These are phyloP conservation scores for Malachius bipustulatus DNA, from an alignment of 2,888 invertebrate genomes.

Conservation along the genomic window DNA sequence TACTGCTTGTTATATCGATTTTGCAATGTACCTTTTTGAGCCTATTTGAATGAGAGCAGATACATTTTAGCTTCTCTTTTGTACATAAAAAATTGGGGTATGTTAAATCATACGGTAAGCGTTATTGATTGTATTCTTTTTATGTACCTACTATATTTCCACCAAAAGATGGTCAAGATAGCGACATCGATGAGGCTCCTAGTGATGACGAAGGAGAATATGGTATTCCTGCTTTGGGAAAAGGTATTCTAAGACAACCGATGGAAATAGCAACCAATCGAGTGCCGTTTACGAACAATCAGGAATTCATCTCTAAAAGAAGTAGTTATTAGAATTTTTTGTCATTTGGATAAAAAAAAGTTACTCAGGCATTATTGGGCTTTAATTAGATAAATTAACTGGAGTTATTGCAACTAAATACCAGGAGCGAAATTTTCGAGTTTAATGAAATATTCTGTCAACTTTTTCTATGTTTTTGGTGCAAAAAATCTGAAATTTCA, in stretches of 20 bases:
- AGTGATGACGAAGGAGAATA: conserved; percentile 3
- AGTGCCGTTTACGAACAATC: neutral
- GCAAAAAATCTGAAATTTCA: no score
- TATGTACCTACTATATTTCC: neutral
- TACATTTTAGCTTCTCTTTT: neutral
- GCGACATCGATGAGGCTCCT: conserved; percentile 2
- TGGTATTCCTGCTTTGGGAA: conserved; percentile 1
- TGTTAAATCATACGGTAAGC: conserved; percentile 3
- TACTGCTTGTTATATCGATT: conserved; percentile 3
- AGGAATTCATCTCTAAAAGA: conserved; percentile 3
- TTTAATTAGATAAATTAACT: no score
- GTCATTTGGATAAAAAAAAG: no score
- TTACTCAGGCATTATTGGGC: no score
- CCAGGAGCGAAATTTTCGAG: no score
- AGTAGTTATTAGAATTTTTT: no score
- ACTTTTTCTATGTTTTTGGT: no score
- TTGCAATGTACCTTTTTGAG: conserved; percentile 2
- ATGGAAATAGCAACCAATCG: conserved; percentile 3
- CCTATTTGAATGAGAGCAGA: conserved; percentile 2
- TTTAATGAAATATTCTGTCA: no score
- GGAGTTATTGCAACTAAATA: no score
- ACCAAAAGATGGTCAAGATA: conserved; percentile 3
- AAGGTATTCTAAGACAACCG: conserved; percentile 3
- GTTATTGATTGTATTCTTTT: neutral
- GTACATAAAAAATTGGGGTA: conserved; percentile 3